Conservation (phyloP, 2,797 vertebrate genomes). For the Danio tinwini region DNA sequence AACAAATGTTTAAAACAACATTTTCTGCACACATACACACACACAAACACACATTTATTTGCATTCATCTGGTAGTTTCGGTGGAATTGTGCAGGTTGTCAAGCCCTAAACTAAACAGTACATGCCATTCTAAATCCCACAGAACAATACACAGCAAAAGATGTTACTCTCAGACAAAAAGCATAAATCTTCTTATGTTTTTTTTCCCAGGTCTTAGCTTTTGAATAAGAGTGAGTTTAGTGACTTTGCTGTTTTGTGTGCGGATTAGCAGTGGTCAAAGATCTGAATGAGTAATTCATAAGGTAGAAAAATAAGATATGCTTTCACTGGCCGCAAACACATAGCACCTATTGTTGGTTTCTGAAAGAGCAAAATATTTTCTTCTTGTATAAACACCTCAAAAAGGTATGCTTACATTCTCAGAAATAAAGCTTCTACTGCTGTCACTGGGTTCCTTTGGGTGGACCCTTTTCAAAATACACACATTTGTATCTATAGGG, state of each 20-base stretch:
- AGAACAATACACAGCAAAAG: neutral
- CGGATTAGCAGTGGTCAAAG: neutral
- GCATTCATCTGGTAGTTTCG: neutral
- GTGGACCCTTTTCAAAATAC: too few relatives aligned
- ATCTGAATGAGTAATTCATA: neutral
- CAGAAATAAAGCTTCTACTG: too few relatives aligned
- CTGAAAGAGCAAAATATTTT: neutral
- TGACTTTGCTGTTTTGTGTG: constrained; percentile 5
- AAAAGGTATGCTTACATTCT: neutral
- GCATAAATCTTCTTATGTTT: neutral
- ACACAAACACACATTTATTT: too few relatives aligned
- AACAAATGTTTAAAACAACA: neutral
- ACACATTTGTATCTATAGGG: too few relatives aligned
- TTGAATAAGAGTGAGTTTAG: neutral
- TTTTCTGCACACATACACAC: too few relatives aligned
- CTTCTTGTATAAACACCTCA: neutral
- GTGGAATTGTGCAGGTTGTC: neutral
- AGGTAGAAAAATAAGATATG: neutral
- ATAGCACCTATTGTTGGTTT: neutral
- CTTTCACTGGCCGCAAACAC: neutral
- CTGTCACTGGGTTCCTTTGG: too few relatives aligned
- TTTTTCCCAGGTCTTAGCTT: neutral
- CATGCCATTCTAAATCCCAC: neutral
- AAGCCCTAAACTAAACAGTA: neutral
- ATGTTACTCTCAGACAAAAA: neutral